Base-by-base conservation (phyloP, 2,113 vertebrate species). In the Phalacrocorax pelagicus region DNA sequence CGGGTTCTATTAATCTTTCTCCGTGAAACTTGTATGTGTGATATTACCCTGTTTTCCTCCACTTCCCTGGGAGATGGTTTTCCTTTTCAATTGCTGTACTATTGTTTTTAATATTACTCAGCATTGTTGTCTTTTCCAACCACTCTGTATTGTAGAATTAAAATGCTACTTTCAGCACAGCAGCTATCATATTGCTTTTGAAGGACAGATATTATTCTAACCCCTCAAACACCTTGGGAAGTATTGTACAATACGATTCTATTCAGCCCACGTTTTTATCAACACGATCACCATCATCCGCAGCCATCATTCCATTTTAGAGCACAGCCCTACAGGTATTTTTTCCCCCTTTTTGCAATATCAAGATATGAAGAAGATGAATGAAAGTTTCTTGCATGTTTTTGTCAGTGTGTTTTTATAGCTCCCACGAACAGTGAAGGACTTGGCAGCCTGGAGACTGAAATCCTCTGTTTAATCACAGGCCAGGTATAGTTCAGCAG, bases 381-480 rank as follows among this genome's bases (percentile, higher is more conserved):
- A 96, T 94, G 78, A 58, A 85, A 88, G 88, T 77, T 92, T 42
- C 70, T 59, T 95, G 86, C 89, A 86, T 95, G 89, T 91, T 95
- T 95, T 95, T 95, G 74, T 97, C 89, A 83, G 92, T 74, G 58
- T 91, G 71, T 54, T 95, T 94, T 90, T 91, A 88, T 59, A 86
- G 62, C 84, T 97, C 29, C 78, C 54, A 6, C 10, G 23, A 90
- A 90, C 74, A 62, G 87, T 73, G 81, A 89, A 91, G 89, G 92
- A 92, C 87, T 88, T 92, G 78, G 86, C 90, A 96, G 95, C 92
- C 82, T 75, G 24, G 92, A 90, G 90, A 95, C 91, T 73, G 81
- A 96, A 97, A 96, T 92, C 61, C 87, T 96, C 92, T 80, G 66
- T 95, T 97, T 94, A 97, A 93, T 97, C 95, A 94, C 85, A 93